Evolutionary conservation across 2,113 vertebrate genomes (phyloP).

Genomic region (Zosterops hypoxanthus): DNA sequence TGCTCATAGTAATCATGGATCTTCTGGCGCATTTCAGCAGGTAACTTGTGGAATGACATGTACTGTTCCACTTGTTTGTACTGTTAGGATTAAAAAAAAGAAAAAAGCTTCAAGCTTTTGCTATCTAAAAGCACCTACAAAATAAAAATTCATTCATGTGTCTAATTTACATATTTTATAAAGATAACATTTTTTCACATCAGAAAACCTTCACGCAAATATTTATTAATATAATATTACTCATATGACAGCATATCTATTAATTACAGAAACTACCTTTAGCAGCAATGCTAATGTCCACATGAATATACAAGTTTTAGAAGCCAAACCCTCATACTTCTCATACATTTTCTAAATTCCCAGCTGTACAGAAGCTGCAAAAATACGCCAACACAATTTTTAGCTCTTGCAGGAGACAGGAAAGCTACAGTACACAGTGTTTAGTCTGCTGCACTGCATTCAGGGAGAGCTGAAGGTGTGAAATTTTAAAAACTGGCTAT

Average conservation of each 20-base stretch:
- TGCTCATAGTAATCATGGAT: conserved; percentile 99
- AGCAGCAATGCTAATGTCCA: background rate
- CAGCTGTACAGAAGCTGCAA: background rate
- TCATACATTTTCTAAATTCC: background rate
- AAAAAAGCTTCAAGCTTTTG: background rate
- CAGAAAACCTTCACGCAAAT: background rate
- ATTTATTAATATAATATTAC: background rate
- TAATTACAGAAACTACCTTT: background rate
- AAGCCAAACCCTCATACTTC: background rate
- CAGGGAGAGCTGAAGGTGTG: background rate
- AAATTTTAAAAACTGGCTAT: background rate
- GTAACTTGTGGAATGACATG: conserved; percentile 99
- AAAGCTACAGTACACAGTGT: background rate
- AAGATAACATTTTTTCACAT: background rate
- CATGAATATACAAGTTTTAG: background rate
- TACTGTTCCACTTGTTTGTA: conserved; percentile 99
- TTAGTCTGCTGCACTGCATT: background rate
- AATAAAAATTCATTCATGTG: background rate
- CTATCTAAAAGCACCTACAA: background rate
- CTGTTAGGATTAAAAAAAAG: conserved; percentile 71
- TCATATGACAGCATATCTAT: background rate
- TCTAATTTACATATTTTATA: background rate
- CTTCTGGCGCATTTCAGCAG: conserved; percentile 98
- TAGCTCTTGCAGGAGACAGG: background rate
- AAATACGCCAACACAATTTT: background rate